These are phyloP conservation scores for Drosophila setosimentum DNA, from an alignment of 2,888 invertebrate genomes.

Conservation along the genomic window DNA sequence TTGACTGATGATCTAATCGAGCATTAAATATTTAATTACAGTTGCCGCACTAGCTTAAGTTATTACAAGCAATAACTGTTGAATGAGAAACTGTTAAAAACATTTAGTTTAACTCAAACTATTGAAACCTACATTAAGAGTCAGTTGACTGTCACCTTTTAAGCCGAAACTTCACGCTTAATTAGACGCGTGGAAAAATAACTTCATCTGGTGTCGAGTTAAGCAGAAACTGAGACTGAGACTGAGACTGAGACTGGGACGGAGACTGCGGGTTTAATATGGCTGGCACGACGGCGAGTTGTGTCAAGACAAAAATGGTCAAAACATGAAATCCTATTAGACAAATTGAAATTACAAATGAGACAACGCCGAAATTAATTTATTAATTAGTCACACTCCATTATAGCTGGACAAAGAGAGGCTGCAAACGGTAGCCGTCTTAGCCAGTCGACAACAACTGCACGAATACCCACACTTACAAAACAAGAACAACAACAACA, in stretches of 20 bases:
- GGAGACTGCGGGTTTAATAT: constrained; percentile 19
- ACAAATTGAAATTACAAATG: constrained; percentile 81
- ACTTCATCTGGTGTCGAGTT: constrained; percentile 56
- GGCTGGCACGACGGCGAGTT: constrained; percentile 42
- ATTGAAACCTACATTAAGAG: constrained; percentile 41
- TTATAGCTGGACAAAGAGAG: constrained; percentile 72
- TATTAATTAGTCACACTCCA: constrained; percentile 81
- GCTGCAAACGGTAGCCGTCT: constrained; percentile 50
- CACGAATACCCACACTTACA: constrained; percentile 27
- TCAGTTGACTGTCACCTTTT: constrained; percentile 45
- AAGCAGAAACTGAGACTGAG: constrained; percentile 6
- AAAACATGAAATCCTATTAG: constrained; percentile 82
- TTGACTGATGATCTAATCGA: constrained; percentile 4
- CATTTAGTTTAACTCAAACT: constrained; percentile 28
- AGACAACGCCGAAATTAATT: constrained; percentile 79
- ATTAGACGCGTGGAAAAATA: constrained; percentile 69
- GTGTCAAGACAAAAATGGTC: constrained; percentile 72
- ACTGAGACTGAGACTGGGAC: constrained; percentile 3
- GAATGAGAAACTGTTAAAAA: constrained; percentile 12
- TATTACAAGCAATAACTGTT: constrained; percentile 19
- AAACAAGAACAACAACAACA: constrained; percentile 18
- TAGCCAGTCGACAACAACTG: constrained; percentile 22
- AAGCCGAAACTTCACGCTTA: constrained; percentile 73
- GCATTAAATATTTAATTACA: constrained; percentile 7
- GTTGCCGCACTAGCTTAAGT: constrained; percentile 1